phyloP scores from a whole-genome alignment of 2,113 vertebrate species.

The Barbus barbus region DNA sequence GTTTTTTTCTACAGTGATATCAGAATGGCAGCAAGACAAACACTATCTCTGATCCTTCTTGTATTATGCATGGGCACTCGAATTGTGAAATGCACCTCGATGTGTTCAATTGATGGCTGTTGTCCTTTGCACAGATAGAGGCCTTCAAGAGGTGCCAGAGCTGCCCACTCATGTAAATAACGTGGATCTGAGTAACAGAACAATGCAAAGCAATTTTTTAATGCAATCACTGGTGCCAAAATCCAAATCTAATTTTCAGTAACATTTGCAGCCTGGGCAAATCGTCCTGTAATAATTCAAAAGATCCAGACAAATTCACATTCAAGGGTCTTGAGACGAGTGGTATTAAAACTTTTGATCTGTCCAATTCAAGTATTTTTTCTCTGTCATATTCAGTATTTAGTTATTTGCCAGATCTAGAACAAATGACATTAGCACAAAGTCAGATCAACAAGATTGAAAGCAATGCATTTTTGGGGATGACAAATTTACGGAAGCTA shows the following conservation, averaged over 20 bases:
- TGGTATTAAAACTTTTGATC: constrained; percentile 66
- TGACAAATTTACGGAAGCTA: constrained; percentile 73
- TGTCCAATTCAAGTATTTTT: constrained; percentile 77
- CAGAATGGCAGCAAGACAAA: background rate
- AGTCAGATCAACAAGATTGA: constrained; percentile 84
- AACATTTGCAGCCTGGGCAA: background rate
- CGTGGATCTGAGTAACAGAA: background rate
- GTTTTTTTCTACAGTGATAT: background rate
- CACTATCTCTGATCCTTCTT: background rate
- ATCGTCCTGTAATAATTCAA: background rate
- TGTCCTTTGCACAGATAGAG: background rate
- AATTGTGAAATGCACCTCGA: background rate
- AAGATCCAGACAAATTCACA: constrained; percentile 64
- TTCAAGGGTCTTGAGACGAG: constrained; percentile 79
- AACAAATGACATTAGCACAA: constrained; percentile 71
- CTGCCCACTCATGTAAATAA: background rate
- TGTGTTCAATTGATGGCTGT: background rate
- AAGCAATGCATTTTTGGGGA: constrained; percentile 76
- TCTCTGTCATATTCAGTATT: constrained; percentile 74
- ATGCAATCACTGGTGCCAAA: background rate
- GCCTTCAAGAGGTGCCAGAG: constrained; percentile 4
- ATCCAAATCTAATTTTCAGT: constrained; percentile 13
- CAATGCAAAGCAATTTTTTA: background rate
- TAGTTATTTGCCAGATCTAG: constrained; percentile 62
- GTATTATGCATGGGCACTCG: background rate